Conservation (phyloP, 1,140 invertebrate genomes). For the Neodiprion pinetum region DNA sequence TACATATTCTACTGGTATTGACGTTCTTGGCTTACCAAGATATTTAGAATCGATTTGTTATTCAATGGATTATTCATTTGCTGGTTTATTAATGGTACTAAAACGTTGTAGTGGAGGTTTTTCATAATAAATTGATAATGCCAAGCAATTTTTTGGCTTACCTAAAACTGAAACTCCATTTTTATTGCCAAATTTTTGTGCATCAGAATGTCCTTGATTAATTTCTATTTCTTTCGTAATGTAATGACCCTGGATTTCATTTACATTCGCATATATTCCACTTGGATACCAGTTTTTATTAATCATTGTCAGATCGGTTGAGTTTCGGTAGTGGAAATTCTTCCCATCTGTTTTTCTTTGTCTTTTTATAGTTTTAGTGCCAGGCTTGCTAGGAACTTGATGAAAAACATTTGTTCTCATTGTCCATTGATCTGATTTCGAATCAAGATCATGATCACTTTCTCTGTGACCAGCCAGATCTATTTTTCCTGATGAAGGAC, state of each 20-base stretch:
- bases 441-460: slow-evolving; percentile 25
- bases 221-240: slow-evolving; percentile 41
- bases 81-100: no score
- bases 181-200: neutral
- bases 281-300: slow-evolving; percentile 29
- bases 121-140: neutral
- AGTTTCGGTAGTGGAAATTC: slow-evolving; percentile 1
- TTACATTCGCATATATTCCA: slow-evolving; percentile 38
- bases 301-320: neutral
- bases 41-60: no score
- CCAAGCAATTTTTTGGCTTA: neutral
- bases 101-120: neutral
- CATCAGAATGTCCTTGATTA: slow-evolving; percentile 43
- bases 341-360: neutral
- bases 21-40: neutral
- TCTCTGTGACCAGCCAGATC: neutral
- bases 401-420: slow-evolving; percentile 33
- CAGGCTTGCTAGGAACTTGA: slow-evolving; percentile 19
- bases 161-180: neutral
- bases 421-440: slow-evolving; percentile 35
- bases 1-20: neutral
- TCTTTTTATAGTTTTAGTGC: slow-evolving; percentile 19
- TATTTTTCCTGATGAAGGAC: neutral
- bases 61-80: no score
- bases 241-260: slow-evolving; percentile 39